Evolutionary conservation across 2,797 vertebrate genomes (phyloP), one percentile per base, ranked within the genome.

Genomic region (Melanotaenia maccullochi): DNA sequence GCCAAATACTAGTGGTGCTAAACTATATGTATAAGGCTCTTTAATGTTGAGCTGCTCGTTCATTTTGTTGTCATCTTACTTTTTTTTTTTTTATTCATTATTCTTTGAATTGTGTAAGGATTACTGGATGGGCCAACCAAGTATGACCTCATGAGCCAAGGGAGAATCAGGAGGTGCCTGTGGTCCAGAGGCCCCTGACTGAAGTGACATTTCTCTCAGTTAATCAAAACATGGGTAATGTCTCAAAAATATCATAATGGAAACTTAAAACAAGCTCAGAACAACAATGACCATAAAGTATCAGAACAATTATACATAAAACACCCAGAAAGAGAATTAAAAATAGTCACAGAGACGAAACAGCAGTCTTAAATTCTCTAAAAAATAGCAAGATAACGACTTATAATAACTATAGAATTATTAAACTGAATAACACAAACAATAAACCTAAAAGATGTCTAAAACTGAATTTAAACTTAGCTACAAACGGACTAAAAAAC

Each of bases 1-100:
- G 76, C 58, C 73, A 69, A 76, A 84, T 55, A 52, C 54, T 59
- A 32, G 42, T 66, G 81, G 71, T 90, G 75, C 81, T 78, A 73
- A 35, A 60, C 18, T 63, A 42, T 69, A 38, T 24, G 66, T 25
- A 59, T 75, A 64, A 61, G 73, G 67, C 25, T 49, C 47, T 79
- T 11, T 0, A 36, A 73, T 63, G 14, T 9, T 63, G 18, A 51
- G 32, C 51, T 68, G 22, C 59, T 68, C 52, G 42, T 32, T 75
- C 2, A 20, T 71, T 65, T 55, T 64, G n/a, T 65, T 28, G 47
- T 79, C n/a, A 56, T 6, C 44, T 36, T 54, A 59, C 47, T 22
- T 24, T 25, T 13, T n/a, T 8, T 49, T 59, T 47, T 16, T 12
- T 14, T 16, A 59, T 51, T 33, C 20, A 62, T 20, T 28, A 47